phyloP scores from a whole-genome alignment of 2,797 vertebrate genomes.

The Paedocypris micromegethes region DNA sequence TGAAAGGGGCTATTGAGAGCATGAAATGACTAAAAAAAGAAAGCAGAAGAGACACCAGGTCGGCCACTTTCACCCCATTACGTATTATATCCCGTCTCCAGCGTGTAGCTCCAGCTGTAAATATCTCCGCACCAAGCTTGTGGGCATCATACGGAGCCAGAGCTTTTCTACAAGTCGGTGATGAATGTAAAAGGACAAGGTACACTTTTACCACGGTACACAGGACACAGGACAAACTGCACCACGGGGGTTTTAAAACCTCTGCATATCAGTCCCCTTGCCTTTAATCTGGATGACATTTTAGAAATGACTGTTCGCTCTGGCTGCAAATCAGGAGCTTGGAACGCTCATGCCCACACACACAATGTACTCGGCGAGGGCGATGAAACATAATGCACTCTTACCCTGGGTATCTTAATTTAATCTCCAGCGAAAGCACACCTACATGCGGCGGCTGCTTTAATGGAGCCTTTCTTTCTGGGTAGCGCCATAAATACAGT shows the following conservation, averaged over 20 bases:
- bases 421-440: slow-evolving; percentile 64
- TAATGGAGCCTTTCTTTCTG: slow-evolving; percentile 10
- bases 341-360: slow-evolving; percentile 20
- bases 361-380: slow-evolving; percentile 16
- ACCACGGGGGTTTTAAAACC: slow-evolving; percentile 54
- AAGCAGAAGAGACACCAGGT: too few species aligned
- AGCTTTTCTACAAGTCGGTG: slow-evolving; percentile 8
- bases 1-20: too few species aligned
- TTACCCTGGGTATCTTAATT: slow-evolving; percentile 65
- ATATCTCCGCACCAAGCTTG: slow-evolving; percentile 13
- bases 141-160: neutral
- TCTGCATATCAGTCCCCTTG: slow-evolving; percentile 52
- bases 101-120: neutral
- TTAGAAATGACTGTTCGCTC: slow-evolving; percentile 41
- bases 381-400: slow-evolving; percentile 56
- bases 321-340: slow-evolving; percentile 28
- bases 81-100: too few species aligned
- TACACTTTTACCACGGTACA: slow-evolving; percentile 41
- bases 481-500: slow-evolving; percentile 29
- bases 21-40: too few species aligned
- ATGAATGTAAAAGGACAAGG: slow-evolving; percentile 35
- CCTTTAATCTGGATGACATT: slow-evolving; percentile 55
- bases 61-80: too few species aligned
- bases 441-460: slow-evolving; percentile 35
- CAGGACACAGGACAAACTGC: slow-evolving; percentile 56